phyloP scores from a whole-genome alignment of 2,113 vertebrate species.

The Pyxicephalus adspersus region DNA sequence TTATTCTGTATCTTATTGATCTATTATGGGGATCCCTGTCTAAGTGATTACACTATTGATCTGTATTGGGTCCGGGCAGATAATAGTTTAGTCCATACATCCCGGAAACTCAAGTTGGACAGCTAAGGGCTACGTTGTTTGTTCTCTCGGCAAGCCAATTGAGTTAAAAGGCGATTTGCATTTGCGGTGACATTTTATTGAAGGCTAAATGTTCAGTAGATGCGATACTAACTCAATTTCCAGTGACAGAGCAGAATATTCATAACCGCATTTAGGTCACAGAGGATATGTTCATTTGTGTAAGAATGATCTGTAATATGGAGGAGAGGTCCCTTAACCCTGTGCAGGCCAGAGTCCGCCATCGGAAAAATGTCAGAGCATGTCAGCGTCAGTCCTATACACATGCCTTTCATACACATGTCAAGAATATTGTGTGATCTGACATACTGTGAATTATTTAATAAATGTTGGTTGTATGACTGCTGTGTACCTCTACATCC shows the following conservation, averaged over 20 bases:
- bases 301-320: slow-evolving; percentile 30
- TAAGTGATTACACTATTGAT: slow-evolving; percentile 45
- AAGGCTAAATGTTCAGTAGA: slow-evolving; percentile 41
- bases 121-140: slow-evolving; percentile 22
- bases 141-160: slow-evolving; percentile 17
- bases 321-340: slow-evolving; percentile 21
- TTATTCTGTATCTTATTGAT: slow-evolving; percentile 23
- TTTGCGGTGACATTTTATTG: slow-evolving; percentile 50
- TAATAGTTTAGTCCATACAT: slow-evolving; percentile 23
- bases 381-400: not conserved
- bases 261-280: slow-evolving; percentile 38
- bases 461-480: no score
- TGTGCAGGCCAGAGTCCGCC: not conserved
- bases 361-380: not conserved
- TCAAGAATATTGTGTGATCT: not conserved
- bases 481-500: no score
- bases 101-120: not conserved
- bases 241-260: slow-evolving; percentile 40
- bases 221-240: slow-evolving; percentile 41
- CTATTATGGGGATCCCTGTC: slow-evolving; percentile 25
- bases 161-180: slow-evolving; percentile 42
- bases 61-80: slow-evolving; percentile 23
- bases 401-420: no score
- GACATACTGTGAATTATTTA: no score
- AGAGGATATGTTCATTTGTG: slow-evolving; percentile 37